Evolutionary conservation across 2,888 invertebrate species (phyloP), one percentile per base, ranked within the genome.

Genomic region (Nomada lathburiana): DNA sequence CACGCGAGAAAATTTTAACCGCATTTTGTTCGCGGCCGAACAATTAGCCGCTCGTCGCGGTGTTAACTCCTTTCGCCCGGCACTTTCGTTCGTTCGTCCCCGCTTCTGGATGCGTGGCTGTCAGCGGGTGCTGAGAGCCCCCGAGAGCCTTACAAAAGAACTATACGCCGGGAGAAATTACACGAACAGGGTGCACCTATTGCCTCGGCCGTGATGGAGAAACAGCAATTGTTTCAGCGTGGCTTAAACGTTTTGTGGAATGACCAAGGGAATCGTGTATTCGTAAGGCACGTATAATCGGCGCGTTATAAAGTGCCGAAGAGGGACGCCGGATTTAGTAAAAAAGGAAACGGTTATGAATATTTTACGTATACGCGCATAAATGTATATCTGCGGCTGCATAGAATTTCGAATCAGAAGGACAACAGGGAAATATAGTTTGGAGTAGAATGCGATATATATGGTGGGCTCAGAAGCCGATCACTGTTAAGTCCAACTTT

Each of bases 1-100:
- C 63, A 50, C 44, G 50, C 74, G 74, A 63, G 62, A 57, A 74
- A 74, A 68, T 74, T 78, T 63, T 57, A 62, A 57, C 53, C 29
- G 18, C 52, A 50, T 71, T 70, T 55, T 13, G 67, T 71, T 50
- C 64, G 76, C 29, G 23, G 55, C 20, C 42, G 71, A 57, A 71
- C 71, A 76, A 55, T 76, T 76, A 63, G 36, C 63, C 47, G 57
- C 47, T 63, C 65, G 52, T 67, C 50, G 47, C 16, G 16, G 53
- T 44, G 9, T 55, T 64, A 36, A 65, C 55, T 47, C 64, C 44
- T 57, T 63, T 52, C 57, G 23, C n/a, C 23, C n/a, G n/a, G n/a
- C n/a, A n/a, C 7, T 53, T 26, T 10, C 13, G 57, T 7, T 36
- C 59, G 59, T 13, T 59, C 59, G 7, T 18, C 9, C 26, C 44